These are phyloP conservation scores for Lissocephala sabroskyi DNA, from an alignment of 2,888 invertebrate species.

Conservation along the genomic window DNA sequence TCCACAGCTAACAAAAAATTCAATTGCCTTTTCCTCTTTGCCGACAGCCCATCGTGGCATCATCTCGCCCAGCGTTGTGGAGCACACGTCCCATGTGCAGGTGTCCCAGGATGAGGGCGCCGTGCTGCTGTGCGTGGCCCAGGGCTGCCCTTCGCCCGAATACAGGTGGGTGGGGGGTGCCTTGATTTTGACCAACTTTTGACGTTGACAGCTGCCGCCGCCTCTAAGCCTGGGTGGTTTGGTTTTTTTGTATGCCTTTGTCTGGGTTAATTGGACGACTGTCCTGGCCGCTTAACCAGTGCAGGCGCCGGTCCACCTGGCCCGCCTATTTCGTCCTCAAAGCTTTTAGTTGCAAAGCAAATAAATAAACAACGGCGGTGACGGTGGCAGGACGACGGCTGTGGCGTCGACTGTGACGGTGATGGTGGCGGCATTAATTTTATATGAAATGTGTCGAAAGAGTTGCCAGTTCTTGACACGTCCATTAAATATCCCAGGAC, in stretches of 20 bases:
- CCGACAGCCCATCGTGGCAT: slow-evolving; percentile 80
- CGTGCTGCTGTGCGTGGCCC: slow-evolving; percentile 84
- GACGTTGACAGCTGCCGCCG: slow-evolving; percentile 41
- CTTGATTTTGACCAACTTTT: slow-evolving; percentile 49
- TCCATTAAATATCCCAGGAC: slow-evolving; percentile 1
- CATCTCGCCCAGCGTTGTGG: slow-evolving; percentile 81
- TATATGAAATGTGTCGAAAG: slow-evolving; percentile 37
- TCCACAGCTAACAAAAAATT: neutral
- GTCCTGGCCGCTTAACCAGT: no score
- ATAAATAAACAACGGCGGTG: slow-evolving; percentile 31
- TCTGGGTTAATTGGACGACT: slow-evolving; percentile 48
- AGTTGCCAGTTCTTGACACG: slow-evolving; percentile 2
- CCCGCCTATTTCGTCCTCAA: no score
- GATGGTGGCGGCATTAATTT: slow-evolving; percentile 35
- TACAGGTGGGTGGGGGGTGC: no score
- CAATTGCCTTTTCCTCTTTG: neutral
- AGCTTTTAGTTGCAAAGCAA: slow-evolving; percentile 42
- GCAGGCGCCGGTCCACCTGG: no score
- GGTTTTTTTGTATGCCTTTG: slow-evolving; percentile 11
- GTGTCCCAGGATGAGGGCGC: slow-evolving; percentile 83
- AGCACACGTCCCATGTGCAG: slow-evolving; percentile 80
- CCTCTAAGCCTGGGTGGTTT: neutral
- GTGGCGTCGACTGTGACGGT: no score
- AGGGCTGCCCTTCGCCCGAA: slow-evolving; percentile 85
- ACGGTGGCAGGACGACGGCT: no score